Conservation (phyloP, 2,113 vertebrate species). For the Numida meleagris region DNA sequence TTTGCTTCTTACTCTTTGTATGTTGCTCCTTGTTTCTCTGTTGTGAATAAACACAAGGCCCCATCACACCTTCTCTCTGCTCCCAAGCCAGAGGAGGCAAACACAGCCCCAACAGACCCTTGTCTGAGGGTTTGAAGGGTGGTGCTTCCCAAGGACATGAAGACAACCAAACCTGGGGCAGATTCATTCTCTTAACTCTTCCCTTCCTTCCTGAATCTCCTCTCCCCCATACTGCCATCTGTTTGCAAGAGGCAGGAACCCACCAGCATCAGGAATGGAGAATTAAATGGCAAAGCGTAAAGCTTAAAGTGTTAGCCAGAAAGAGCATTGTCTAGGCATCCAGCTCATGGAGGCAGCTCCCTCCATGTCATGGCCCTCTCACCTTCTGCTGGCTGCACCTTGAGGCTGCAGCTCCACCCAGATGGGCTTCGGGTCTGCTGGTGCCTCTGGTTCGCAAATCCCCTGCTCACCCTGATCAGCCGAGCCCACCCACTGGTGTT, state of each 20-base stretch:
- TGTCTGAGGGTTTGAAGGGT: background rate
- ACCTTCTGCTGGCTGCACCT: background rate
- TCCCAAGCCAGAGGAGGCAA: constrained; percentile 23
- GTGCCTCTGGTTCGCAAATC: background rate
- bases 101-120: background rate
- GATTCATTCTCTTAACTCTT: background rate
- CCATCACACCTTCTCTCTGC: constrained; percentile 56
- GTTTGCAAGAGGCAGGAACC: background rate
- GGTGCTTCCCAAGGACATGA: background rate
- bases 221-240: background rate
- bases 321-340: background rate
- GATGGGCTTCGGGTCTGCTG: background rate
- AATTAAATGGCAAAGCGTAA: background rate
- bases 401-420: background rate
- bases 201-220: background rate
- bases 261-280: background rate
- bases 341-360: background rate
- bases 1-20: constrained; percentile 75
- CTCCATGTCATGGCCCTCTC: background rate
- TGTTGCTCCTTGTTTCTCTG: constrained; percentile 75
- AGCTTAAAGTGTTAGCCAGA: background rate
- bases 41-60: constrained; percentile 71
- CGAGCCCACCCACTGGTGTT: accelerated
- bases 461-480: background rate
- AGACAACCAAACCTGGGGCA: background rate